Evolutionary conservation across 2,888 invertebrate genomes (phyloP).

Genomic region (Microchrysa polita): DNA sequence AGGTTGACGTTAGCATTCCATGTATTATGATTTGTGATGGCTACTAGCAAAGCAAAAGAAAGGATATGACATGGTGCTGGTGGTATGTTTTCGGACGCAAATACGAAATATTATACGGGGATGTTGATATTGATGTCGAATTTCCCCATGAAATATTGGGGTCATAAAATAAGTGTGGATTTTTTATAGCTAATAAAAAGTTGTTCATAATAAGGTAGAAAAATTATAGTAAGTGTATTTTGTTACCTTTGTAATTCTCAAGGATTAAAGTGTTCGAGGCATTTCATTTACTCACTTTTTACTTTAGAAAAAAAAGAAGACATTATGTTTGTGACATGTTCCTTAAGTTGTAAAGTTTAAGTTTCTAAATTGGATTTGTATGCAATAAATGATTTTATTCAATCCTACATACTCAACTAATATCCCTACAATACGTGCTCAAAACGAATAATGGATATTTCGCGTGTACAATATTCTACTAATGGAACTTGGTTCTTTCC

Average conservation of each 20-base stretch:
- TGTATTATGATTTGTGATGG: conserved; percentile 20
- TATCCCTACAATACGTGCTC: not conserved
- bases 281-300: too few relatives aligned
- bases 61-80: not conserved
- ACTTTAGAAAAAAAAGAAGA: too few relatives aligned
- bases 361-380: too few relatives aligned
- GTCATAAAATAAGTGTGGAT: not conserved
- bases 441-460: conserved; percentile 25
- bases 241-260: too few relatives aligned
- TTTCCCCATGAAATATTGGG: not conserved
- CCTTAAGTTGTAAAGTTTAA: too few relatives aligned
- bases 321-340: too few relatives aligned
- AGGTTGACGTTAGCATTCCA: conserved; percentile 12
- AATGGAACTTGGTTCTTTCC: not conserved
- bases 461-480: conserved; percentile 20
- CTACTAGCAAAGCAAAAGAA: too few relatives aligned
- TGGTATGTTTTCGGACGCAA: too few relatives aligned
- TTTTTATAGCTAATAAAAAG: conserved; percentile 8
- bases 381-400: too few relatives aligned
- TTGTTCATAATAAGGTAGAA: too few relatives aligned
- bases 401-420: not conserved
- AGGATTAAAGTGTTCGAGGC: too few relatives aligned
- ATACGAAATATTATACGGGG: not conserved
- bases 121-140: not conserved
- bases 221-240: conserved; percentile 3